Conservation (phyloP, 1,140 invertebrate species). For the Pissodes strobi region DNA sequence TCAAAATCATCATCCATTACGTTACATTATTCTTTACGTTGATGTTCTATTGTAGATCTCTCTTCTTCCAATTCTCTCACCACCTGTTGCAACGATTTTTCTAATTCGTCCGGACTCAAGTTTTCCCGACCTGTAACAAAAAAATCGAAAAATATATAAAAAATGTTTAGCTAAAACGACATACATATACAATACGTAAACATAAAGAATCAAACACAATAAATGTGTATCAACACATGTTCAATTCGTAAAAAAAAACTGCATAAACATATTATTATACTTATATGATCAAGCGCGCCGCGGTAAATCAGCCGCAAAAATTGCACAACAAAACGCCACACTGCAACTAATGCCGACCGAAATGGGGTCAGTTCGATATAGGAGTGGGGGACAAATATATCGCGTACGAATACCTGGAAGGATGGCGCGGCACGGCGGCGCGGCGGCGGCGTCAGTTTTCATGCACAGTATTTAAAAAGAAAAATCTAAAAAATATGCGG, state of each 20-base stretch:
- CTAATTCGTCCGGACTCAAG: no score
- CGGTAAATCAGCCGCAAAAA: background rate
- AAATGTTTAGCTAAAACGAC: no score
- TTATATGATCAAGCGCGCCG: background rate
- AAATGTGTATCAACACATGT: no score
- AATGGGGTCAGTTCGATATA: background rate
- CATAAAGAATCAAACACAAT: no score
- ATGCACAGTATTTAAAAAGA: background rate
- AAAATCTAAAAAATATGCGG: background rate
- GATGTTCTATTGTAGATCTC: background rate
- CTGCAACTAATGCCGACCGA: background rate
- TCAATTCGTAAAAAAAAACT: background rate
- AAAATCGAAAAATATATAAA: no score
- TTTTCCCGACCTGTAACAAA: no score
- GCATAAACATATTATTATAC: background rate
- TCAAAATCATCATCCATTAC: constrained; percentile 2
- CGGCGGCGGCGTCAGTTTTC: background rate
- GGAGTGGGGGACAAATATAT: background rate
- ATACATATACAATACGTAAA: no score
- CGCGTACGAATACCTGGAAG: background rate
- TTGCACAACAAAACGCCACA: background rate
- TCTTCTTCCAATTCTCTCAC: background rate
- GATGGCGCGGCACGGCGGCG: no score
- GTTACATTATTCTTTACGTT: background rate
- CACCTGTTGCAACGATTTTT: background rate